Evolutionary conservation across 2,888 invertebrate species (phyloP), one percentile per base, ranked within the genome.

Genomic region (Amiota communis): DNA sequence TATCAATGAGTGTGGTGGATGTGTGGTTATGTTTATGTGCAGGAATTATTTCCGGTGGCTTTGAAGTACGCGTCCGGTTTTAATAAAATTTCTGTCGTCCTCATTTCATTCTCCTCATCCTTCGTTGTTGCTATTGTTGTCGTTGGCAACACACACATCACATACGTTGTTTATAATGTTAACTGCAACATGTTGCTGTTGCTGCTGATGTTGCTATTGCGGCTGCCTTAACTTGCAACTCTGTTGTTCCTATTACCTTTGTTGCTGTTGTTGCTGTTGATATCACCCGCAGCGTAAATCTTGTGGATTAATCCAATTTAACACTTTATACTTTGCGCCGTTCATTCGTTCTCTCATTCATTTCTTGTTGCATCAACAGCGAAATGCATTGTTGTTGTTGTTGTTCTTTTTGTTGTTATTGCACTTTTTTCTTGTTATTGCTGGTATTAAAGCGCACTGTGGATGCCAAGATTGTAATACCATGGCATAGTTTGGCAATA

Each of bases 281-380:
- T 87, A 87, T 87, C 86, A 87, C 87, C 87, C 87, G 87, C 87
- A 87, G 87, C 86, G 87, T 87, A 87, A 87, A 87, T 87, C 87
- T 87, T 86, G 79, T 83, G 87, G 85, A 87, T 87, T 87, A 87
- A 87, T 87, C 86, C 87, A 87, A 87, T 87, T 87, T 87, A 87
- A 87, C 87, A 87, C 87, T 86, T 87, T 87, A 83, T 83, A 80
- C 82, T 82, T 78, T 83, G 79, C 80, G 75, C 72, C 76, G 80
- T 77, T 36, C 36, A 36, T 36, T 36, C 36, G 36, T 36, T 36
- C 36, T 2, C 36, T 36, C 36, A 36, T 36, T 36, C 36, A 36
- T 36, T 36, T 36, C 36, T 36, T 80, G 81, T 78, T 80, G 79
- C 82, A 70, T 47, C 72, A 48, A 64, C 74, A 71, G 53, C 76